These are phyloP conservation scores for Leucophenga varia DNA, from an alignment of 1,140 invertebrate genomes.

Conservation along the genomic window DNA sequence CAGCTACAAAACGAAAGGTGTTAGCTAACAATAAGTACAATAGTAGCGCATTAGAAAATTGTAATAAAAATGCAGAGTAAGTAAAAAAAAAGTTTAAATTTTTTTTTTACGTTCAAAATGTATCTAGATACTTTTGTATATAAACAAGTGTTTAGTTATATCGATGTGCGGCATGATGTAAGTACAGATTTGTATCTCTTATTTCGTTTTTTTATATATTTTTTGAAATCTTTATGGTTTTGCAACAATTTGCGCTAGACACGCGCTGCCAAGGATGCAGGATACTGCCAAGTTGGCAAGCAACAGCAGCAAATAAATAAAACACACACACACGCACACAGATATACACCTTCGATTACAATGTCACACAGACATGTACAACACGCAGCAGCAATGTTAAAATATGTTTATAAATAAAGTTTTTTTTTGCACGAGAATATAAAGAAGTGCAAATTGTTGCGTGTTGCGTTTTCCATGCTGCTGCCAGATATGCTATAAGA, in stretches of 20 bases:
- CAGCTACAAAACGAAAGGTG: no score
- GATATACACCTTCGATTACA: conserved; percentile 28
- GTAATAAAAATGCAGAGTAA: no score
- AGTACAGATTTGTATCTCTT: conserved; percentile 47
- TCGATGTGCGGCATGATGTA: no score
- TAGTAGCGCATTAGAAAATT: no score
- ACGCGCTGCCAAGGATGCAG: conserved; percentile 9
- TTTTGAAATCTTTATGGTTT: conserved; percentile 35
- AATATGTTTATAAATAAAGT: conserved; percentile 51
- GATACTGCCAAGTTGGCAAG: conserved; percentile 37
- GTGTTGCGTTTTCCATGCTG: no score
- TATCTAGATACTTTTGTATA: conserved; percentile 8
- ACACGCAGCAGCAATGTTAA: conserved; percentile 28
- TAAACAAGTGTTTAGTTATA: no score
- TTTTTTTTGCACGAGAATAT: conserved; percentile 37
- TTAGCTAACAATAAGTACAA: no score
- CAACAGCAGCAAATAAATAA: conserved; percentile 33
- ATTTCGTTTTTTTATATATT: no score
- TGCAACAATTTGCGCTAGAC: conserved; percentile 15
- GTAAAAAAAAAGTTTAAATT: no score
- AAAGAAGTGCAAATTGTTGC: conserved; percentile 54
- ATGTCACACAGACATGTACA: conserved; percentile 13
- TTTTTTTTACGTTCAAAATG: no score
- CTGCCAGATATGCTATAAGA: no score
- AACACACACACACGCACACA: conserved; percentile 19